Percentiles rank a stretch among this genome's conserved stretches.
Conservation (phyloP, 1,140 invertebrate genomes). For the Octopus sinensis region DNA sequence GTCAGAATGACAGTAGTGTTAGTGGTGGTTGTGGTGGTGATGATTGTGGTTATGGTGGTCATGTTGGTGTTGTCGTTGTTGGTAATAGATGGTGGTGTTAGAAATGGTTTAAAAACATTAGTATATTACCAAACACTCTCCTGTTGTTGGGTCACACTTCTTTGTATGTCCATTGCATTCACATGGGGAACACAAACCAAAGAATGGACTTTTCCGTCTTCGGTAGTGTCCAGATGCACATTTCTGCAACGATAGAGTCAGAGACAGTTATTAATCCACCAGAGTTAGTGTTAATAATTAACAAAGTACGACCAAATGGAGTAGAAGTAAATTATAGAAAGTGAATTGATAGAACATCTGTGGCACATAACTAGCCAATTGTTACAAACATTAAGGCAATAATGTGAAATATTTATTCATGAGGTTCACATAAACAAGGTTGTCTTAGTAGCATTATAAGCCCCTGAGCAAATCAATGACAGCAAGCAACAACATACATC, state of each 20-base stretch:
- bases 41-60: too few relatives aligned
- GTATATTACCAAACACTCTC: conserved; percentile 80
- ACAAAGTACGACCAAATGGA: neutral
- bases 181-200: conserved; percentile 75
- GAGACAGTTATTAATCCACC: too few relatives aligned
- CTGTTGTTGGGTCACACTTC: conserved; percentile 83
- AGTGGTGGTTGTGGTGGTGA: too few relatives aligned
- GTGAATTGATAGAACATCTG: neutral
- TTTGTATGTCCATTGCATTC: conserved; percentile 91
- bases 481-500: too few relatives aligned
- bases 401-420: too few relatives aligned
- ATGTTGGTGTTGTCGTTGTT: too few relatives aligned
- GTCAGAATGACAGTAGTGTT: too few relatives aligned
- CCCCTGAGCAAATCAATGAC: too few relatives aligned
- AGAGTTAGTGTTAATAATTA: too few relatives aligned
- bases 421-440: too few relatives aligned
- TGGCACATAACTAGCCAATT: neutral
- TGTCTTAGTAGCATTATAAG: too few relatives aligned
- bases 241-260: conserved; percentile 60
- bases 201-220: conserved; percentile 62
- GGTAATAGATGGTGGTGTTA: too few relatives aligned
- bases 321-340: neutral
- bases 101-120: neutral
- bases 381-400: neutral
- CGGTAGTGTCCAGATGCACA: conserved; percentile 67